These are phyloP conservation scores for Herpetotheres cachinnans DNA, from an alignment of 2,113 vertebrate species.

Conservation along the genomic window DNA sequence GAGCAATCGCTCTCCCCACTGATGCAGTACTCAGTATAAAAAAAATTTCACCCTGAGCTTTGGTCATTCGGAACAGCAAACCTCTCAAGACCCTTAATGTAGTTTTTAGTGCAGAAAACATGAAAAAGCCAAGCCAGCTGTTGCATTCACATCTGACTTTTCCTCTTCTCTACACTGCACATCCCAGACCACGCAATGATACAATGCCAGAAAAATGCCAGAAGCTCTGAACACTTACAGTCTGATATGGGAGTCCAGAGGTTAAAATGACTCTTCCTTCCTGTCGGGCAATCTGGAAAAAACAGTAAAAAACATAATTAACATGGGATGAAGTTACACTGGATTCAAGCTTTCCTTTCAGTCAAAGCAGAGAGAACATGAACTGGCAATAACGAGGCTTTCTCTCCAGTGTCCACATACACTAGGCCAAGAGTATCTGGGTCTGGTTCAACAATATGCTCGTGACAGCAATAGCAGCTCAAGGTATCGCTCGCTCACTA, in stretches of 20 bases:
- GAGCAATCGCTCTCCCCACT: background rate
- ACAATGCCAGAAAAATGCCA: background rate
- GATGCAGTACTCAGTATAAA: background rate
- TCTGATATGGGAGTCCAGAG: slow-evolving; percentile 83
- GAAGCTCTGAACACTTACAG: slow-evolving; percentile 70
- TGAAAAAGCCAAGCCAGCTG: slow-evolving; percentile 7
- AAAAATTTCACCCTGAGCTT: background rate
- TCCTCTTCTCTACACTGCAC: background rate
- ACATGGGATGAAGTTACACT: background rate
- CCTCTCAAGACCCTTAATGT: background rate
- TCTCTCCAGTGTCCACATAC: background rate
- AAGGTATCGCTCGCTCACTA: background rate
- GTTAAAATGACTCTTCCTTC: slow-evolving; percentile 87
- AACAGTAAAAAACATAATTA: background rate
- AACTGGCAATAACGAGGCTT: accelerated
- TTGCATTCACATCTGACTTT: background rate
- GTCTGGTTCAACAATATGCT: background rate
- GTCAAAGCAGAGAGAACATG: background rate
- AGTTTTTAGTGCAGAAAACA: background rate
- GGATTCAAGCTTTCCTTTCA: background rate
- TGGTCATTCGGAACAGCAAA: background rate
- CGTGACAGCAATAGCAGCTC: background rate
- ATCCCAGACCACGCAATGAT: background rate
- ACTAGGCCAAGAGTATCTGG: background rate
- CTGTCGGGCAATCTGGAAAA: slow-evolving; percentile 78